Evolutionary conservation across 1,140 invertebrate species (phyloP).

Genomic region (Trachelipus rathkii): DNA sequence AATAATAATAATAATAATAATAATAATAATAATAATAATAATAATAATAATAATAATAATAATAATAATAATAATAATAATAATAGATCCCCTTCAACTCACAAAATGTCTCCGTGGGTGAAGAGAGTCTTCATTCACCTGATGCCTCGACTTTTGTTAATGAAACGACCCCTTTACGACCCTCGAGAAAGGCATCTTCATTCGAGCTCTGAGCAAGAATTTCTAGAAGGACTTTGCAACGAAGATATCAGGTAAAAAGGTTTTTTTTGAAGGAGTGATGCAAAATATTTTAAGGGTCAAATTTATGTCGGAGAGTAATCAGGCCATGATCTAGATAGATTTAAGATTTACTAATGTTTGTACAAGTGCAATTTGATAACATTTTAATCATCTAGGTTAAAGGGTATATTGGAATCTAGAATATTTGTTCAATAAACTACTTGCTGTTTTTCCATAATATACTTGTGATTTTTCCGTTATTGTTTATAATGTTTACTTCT

Average conservation of each 20-base stretch:
- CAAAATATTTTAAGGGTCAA: too few relatives aligned
- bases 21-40: background rate
- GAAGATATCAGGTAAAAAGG: conserved; percentile 12
- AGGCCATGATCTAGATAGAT: too few relatives aligned
- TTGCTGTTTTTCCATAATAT: too few relatives aligned
- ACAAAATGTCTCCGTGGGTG: conserved; percentile 88
- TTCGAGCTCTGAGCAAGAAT: conserved; percentile 12
- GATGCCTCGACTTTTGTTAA: conserved; percentile 82
- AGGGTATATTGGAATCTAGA: too few relatives aligned
- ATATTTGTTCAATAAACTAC: too few relatives aligned
- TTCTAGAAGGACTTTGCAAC: conserved; percentile 22
- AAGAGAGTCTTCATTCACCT: conserved; percentile 80
- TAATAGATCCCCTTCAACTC: conserved; percentile 86
- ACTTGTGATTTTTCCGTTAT: too few relatives aligned
- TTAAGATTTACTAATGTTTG: too few relatives aligned
- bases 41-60: background rate
- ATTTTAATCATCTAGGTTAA: too few relatives aligned
- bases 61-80: background rate
- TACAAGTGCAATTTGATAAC: too few relatives aligned
- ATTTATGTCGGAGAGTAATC: too few relatives aligned
- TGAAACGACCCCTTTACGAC: conserved; percentile 78
- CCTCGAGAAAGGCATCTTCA: conserved; percentile 58
- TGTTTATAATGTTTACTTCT: too few relatives aligned
- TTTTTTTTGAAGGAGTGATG: too few relatives aligned
- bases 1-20: background rate